Percentiles rank a stretch among this genome's conserved stretches.
phyloP scores from a whole-genome alignment of 1,140 invertebrate genomes.

The Apis dorsata region DNA sequence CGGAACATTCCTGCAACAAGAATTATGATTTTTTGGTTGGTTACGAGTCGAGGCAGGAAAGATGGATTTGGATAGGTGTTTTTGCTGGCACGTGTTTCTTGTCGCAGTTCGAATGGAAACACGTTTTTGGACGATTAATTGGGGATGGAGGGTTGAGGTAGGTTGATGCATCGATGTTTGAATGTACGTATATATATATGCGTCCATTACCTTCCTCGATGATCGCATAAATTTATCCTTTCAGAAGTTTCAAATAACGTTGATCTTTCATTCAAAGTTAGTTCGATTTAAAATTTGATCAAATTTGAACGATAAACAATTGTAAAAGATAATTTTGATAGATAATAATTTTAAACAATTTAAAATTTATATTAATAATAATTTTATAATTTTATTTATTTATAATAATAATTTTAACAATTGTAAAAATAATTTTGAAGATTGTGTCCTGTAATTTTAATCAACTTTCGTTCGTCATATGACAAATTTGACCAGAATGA shows the following conservation, averaged over 20 bases:
- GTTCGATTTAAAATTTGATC: too few relatives aligned
- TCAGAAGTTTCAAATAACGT: background rate
- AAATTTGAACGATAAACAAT: too few relatives aligned
- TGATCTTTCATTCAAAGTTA: too few relatives aligned
- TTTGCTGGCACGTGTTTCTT: background rate
- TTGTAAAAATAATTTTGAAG: too few relatives aligned
- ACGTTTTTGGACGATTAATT: slow-evolving; percentile 7
- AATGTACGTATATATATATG: background rate
- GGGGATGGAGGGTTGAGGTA: background rate
- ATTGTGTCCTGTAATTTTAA: too few relatives aligned
- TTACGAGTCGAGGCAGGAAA: slow-evolving; percentile 6
- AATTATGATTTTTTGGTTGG: slow-evolving; percentile 11
- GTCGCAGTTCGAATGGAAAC: background rate
- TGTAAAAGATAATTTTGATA: too few relatives aligned
- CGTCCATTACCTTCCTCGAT: background rate
- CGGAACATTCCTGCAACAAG: slow-evolving; percentile 74
- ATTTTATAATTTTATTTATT: too few relatives aligned
- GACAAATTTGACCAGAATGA: too few relatives aligned
- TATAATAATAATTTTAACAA: too few relatives aligned
- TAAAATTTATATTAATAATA: too few relatives aligned
- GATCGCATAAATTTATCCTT: slow-evolving; percentile 1
- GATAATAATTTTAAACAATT: too few relatives aligned
- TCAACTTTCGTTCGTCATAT: too few relatives aligned
- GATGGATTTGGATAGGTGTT: background rate
- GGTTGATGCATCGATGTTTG: slow-evolving; percentile 3